Base-by-base conservation (phyloP, 2,113 vertebrate species). In the Corapipo altera region DNA sequence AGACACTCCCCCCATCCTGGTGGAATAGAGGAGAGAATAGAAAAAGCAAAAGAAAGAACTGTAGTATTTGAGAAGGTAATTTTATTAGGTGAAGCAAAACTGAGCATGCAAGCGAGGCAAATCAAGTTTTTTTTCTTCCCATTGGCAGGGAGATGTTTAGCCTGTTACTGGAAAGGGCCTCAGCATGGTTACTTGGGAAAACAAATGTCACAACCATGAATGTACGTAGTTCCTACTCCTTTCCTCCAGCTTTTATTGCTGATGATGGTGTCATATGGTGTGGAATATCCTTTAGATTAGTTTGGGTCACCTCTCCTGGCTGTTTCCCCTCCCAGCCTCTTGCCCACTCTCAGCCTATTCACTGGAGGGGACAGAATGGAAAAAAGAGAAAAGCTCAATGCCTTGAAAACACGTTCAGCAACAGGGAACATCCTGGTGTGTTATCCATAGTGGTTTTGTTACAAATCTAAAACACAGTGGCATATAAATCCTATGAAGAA, bases 1-100 rank as follows among this genome's bases (percentile, higher is more conserved):
- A 78, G 16, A 15, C 33, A 30, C 3, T 51, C 4, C 1, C 28
- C 11, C 5, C 3, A 33, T 27, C 2, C 7, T 33, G 12, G 8
- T 54, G 33, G 8, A 41, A 57, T 1, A n/a, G 14, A 32, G 21
- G 16, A 83, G 5, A 55, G 6, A 85, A 65, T 1, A 69, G 35
- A 51, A 86, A 72, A 18, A 70, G 30, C 17, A n/a, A 57, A 91
- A 79, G 8, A 13, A 74, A 59, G 13, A 14, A 14, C 7, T 65
- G 9, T 57, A 27, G 17, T 46, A 57, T 54, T 17, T 76, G 14
- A 37, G 20, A 48, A 70, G n/a, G 20, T 52, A 11, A 44, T 7
- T 54, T 91, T 44, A 43, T 33, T 37, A 41, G 11, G 4, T 76
- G 43, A 92, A 87, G 30, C 9, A 67, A 79, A 84, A 10, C 12